These are phyloP conservation scores for Nesoenas mayeri DNA, from an alignment of 2,113 vertebrate species.

Conservation along the genomic window DNA sequence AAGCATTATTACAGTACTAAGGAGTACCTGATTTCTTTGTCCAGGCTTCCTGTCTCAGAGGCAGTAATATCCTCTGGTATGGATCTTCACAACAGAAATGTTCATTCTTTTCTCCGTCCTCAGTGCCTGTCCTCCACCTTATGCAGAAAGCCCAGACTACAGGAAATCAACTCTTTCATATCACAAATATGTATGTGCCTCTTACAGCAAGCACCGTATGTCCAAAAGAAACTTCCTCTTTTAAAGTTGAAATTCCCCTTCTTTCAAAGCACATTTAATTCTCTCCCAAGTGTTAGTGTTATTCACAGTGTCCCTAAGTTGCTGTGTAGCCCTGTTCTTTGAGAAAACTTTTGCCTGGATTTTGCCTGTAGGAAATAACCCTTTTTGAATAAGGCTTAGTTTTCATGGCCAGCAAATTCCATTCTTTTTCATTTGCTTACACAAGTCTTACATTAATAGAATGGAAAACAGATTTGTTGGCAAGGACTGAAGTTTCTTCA, in stretches of 20 bases:
- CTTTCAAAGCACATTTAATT: constrained; percentile 1
- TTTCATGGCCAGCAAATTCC: background rate
- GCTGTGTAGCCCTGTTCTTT: background rate
- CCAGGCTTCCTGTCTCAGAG: background rate
- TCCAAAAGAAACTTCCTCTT: constrained; percentile 43
- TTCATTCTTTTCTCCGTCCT: background rate
- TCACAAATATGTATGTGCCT: background rate
- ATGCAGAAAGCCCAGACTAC: background rate
- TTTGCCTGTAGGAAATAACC: constrained; percentile 12
- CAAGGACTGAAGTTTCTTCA: background rate
- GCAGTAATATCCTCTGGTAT: background rate
- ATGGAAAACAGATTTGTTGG: background rate
- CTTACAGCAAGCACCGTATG: background rate
- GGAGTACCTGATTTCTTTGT: background rate
- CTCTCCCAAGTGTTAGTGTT: background rate
- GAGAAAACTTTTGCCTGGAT: background rate
- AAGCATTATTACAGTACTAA: background rate
- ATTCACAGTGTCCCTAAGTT: background rate
- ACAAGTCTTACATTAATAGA: background rate
- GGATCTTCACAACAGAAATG: background rate
- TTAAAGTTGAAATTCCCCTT: constrained; percentile 47
- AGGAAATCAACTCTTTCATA: background rate
- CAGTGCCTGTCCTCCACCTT: background rate
- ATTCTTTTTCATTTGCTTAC: constrained; percentile 25
- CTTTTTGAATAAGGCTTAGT: background rate